Conservation (phyloP, 1,140 invertebrate genomes). For the Matsumurasca onukii region DNA sequence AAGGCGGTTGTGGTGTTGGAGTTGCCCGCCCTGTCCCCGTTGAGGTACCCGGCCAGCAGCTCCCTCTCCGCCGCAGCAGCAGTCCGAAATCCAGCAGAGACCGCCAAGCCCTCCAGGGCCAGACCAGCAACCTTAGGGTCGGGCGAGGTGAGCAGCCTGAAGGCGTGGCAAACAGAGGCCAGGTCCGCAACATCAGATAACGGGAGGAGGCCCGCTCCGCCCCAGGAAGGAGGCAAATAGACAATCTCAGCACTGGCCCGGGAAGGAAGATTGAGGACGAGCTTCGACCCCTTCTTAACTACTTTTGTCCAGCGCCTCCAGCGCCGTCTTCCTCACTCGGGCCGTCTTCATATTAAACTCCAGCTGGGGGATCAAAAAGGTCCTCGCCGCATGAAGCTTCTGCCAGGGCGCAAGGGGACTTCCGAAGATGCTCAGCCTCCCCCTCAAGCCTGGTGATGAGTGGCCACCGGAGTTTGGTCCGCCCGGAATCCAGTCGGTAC, state of each 20-base stretch:
- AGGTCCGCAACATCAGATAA: background rate
- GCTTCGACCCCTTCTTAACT: background rate
- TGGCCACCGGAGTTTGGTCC: constrained; percentile 1
- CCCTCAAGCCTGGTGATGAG: background rate
- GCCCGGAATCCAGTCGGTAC: background rate
- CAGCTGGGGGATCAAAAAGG: background rate
- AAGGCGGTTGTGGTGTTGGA: background rate
- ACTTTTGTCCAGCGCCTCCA: background rate
- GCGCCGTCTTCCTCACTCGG: background rate
- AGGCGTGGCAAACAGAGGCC: background rate
- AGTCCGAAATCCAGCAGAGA: background rate
- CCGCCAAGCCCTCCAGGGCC: background rate
- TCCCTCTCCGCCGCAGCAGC: background rate
- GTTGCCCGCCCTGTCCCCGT: background rate
- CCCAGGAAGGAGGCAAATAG: background rate
- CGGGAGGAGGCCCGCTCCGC: background rate
- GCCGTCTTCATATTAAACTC: background rate
- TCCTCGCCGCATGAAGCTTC: constrained; percentile 45
- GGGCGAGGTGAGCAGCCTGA: background rate
- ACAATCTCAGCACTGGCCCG: background rate
- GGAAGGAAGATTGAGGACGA: background rate
- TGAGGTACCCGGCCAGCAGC: background rate
- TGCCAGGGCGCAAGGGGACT: background rate
- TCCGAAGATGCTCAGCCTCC: constrained; percentile 62
- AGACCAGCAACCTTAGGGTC: background rate